Evolutionary conservation across 2,113 vertebrate genomes (phyloP).

Genomic region (Hypomesus transpacificus): DNA sequence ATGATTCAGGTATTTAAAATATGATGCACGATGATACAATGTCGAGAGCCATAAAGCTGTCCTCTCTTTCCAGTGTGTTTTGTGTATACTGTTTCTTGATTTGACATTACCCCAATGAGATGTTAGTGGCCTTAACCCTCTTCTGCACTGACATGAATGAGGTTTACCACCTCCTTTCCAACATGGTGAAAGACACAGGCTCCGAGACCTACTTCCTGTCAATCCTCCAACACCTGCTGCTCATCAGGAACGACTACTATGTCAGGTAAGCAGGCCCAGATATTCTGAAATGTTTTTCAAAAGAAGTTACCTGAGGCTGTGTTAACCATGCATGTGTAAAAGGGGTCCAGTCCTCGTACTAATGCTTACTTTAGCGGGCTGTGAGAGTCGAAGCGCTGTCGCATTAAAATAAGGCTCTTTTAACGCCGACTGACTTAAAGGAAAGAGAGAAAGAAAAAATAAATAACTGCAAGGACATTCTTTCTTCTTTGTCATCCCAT

Average conservation of each 20-base stretch:
- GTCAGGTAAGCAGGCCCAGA: constrained; percentile 76
- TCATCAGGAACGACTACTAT: constrained; percentile 96
- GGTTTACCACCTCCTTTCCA: constrained; percentile 93
- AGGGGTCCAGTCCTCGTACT: too few relatives aligned
- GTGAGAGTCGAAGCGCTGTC: too few relatives aligned
- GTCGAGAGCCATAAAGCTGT: background rate
- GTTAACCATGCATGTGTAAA: background rate
- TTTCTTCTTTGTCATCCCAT: background rate
- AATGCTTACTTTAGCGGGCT: too few relatives aligned
- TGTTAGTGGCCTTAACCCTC: constrained; percentile 76
- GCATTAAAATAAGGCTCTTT: too few relatives aligned
- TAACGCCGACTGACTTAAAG: too few relatives aligned
- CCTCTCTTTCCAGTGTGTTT: background rate
- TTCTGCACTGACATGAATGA: constrained; percentile 86
- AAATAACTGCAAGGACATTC: background rate
- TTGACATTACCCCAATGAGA: background rate
- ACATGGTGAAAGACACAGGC: constrained; percentile 91
- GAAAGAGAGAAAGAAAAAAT: too few relatives aligned
- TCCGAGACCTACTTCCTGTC: constrained; percentile 91
- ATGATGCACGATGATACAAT: too few relatives aligned
- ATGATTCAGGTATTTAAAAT: background rate
- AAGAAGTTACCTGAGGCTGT: too few relatives aligned
- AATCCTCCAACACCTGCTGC: constrained; percentile 92
- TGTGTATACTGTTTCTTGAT: background rate
- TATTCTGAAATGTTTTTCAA: too few relatives aligned